Conservation (phyloP, 2,113 vertebrate species). For the Carettochelys insculpta region DNA sequence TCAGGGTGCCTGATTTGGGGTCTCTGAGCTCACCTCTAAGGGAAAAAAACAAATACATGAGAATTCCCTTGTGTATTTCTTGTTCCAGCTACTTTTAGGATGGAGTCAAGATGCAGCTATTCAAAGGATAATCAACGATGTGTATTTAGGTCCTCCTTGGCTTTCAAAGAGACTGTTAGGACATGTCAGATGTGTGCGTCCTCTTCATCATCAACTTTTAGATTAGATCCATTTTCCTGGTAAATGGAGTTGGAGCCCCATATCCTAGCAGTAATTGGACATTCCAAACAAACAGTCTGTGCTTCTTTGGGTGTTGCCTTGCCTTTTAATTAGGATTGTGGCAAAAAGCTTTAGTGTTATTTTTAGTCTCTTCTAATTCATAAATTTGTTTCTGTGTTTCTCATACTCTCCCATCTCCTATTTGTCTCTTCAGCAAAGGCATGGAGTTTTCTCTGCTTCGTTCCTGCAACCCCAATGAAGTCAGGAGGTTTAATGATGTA, state of each 20-base stretch:
- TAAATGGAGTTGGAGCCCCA: not conserved
- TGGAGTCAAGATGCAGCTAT: not conserved
- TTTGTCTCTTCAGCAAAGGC: not conserved
- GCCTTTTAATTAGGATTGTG: not conserved
- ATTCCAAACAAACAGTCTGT: not conserved
- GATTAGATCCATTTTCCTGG: not conserved
- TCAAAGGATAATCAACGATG: not conserved
- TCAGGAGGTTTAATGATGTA: not conserved
- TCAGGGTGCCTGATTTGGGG: not conserved
- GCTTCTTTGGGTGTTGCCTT: not conserved
- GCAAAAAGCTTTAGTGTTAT: no score
- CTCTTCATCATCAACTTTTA: not conserved
- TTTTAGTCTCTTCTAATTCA: not conserved
- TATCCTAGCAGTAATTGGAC: not conserved
- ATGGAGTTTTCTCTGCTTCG: not conserved
- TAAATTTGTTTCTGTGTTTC: not conserved
- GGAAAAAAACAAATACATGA: not conserved
- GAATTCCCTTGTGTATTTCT: not conserved
- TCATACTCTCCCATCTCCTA: not conserved
- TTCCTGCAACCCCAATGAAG: not conserved
- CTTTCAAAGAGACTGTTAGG: not conserved
- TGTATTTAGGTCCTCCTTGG: not conserved
- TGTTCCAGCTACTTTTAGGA: not conserved
- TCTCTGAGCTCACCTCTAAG: not conserved
- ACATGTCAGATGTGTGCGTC: not conserved